Conservation (phyloP, 2,888 invertebrate species). For the Ormyrus nitidulus region DNA sequence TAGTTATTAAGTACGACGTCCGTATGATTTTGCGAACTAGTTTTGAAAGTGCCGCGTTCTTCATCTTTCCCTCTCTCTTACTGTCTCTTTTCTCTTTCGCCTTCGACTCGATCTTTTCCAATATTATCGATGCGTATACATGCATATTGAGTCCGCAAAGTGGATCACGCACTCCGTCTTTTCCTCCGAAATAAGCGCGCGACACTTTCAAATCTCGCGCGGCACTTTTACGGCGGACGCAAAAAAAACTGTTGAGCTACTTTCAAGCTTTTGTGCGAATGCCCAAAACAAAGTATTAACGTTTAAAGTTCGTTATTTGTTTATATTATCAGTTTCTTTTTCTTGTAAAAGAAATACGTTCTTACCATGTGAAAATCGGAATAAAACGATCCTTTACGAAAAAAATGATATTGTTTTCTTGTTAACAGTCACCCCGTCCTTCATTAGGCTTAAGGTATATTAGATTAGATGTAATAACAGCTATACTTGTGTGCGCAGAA, state of each 20-base stretch:
- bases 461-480: too few species aligned
- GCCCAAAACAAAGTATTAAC: conserved; percentile 67
- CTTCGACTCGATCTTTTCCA: neutral
- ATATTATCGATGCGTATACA: neutral
- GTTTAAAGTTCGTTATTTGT: conserved; percentile 69
- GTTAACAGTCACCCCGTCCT: neutral
- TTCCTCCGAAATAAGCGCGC: neutral
- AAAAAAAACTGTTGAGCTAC: conserved; percentile 66
- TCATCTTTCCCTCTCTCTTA: neutral
- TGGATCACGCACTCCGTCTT: neutral
- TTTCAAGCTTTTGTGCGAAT: conserved; percentile 63
- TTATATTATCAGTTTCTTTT: conserved; percentile 63
- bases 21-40: conserved; percentile 3
- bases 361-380: conserved; percentile 59
- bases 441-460: too few species aligned
- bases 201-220: conserved; percentile 35
- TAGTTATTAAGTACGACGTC: conserved; percentile 51
- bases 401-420: conserved; percentile 12
- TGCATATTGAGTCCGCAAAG: conserved; percentile 20
- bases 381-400: conserved; percentile 55
- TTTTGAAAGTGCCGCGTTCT: conserved; percentile 32
- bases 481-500: neutral
- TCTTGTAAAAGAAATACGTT: conserved; percentile 60
- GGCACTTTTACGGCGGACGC: conserved; percentile 39
- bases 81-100: neutral